phyloP scores from a whole-genome alignment of 2,113 vertebrate genomes.

The Donacobius atricapilla region DNA sequence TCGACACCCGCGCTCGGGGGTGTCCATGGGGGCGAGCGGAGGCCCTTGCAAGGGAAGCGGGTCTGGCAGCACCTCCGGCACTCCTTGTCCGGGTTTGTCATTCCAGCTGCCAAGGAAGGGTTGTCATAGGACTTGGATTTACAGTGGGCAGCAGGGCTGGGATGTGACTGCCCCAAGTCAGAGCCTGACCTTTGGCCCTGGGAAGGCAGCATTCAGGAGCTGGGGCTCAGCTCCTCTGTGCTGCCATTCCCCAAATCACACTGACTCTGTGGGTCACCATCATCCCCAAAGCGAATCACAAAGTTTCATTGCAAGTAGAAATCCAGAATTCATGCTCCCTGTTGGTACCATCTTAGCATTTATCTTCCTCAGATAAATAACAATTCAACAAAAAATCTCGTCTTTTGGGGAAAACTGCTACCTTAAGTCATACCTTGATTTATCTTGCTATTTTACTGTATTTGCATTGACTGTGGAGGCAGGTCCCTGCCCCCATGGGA shows the following conservation, averaged over 20 bases:
- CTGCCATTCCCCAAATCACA: neutral
- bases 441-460: rapidly evolving
- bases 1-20: neutral
- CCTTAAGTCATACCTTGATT: neutral
- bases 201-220: rapidly evolving
- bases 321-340: neutral
- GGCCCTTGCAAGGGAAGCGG: neutral
- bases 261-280: rapidly evolving
- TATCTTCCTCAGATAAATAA: neutral
- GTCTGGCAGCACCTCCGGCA: neutral
- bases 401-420: neutral
- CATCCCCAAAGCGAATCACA: rapidly evolving
- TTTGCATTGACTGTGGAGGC: neutral
- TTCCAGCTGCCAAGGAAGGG: neutral
- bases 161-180: neutral
- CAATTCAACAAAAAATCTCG: neutral
- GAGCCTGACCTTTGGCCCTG: neutral
- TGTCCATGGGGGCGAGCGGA: neutral
- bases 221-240: rapidly evolving
- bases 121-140: neutral
- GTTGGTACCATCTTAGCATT: neutral
- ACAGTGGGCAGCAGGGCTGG: neutral
- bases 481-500: neutral
- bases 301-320: neutral
- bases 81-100: rapidly evolving